Evolutionary conservation across 2,113 vertebrate species (phyloP), one percentile per base, ranked within the genome.

Genomic region (Pteruthius melanotis): DNA sequence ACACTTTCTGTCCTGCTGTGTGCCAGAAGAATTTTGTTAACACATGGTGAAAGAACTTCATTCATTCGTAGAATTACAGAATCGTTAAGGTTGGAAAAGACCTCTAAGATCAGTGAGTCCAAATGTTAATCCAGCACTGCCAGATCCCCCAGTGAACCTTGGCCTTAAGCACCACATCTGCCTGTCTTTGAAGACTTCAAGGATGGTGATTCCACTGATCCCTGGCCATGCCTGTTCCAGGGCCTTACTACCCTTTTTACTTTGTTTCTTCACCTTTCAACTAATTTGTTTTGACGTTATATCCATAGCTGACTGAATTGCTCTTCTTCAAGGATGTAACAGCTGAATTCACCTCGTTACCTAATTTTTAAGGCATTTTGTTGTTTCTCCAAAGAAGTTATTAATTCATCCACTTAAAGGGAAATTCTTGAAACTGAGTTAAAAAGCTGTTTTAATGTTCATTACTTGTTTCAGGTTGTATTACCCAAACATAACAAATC

Each of bases 11-110:
- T 83, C n/a, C 59, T 76, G n/a, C 59, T 83, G 42, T 42, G 4
- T 53, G 18, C 31, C 49, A n/a, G 35, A 60, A 63, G 33, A 66
- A 33, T 83, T 81, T 84, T 89, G 2, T 74, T 75, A 31, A n/a
- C 19, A 31, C 20, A 9, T 0, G 4, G 27, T 26, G 64, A 47
- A 87, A 15, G 24, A 0, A 1, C 15, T 56, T 52, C 4, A 35
- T 35, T 75, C 3, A 18, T 74, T 74, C 4, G 13, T 35, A 11
- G 63, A 83, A 33, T 47, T 30, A 68, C 2, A 6, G 40, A 26
- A 76, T 56, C 9, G 27, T 47, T 54, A 35, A 69, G 14, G 24
- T 5, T 47, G n/a, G 78, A 35, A 44, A 44, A 39, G 28, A 23
- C 19, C 33, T 44, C 6, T 22, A n/a, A 60, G 45, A 21, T 75